Evolutionary conservation across 2,888 invertebrate species (phyloP).

Genomic region (Chymomyza amoena): DNA sequence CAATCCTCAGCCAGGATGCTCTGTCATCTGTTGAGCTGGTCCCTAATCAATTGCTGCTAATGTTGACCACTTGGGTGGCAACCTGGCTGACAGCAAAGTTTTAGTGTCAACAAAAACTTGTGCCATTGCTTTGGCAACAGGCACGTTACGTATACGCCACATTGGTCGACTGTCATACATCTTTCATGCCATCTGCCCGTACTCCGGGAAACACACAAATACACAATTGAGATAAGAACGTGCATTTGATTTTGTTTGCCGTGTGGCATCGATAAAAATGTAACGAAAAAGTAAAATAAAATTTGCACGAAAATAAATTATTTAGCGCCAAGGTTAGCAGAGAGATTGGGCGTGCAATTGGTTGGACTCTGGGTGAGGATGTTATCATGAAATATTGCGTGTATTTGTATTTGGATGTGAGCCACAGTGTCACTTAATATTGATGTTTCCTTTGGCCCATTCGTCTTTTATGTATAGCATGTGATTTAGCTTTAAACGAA

Average conservation of each 20-base stretch:
- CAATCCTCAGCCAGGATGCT: neutral
- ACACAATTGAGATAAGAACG: conserved; percentile 33
- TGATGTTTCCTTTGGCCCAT: conserved; percentile 40
- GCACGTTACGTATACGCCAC: conserved; percentile 35
- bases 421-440: conserved; percentile 60
- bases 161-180: conserved; percentile 15
- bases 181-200: conserved; percentile 14
- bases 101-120: conserved; percentile 36
- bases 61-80: conserved; percentile 39
- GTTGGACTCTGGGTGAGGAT: conserved; percentile 14
- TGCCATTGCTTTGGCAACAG: conserved; percentile 1
- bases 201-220: neutral
- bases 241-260: conserved; percentile 63
- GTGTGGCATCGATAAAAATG: conserved; percentile 49
- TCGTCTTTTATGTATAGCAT: neutral
- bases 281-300: conserved; percentile 26
- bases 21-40: neutral
- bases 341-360: neutral
- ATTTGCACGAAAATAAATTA: conserved; percentile 67
- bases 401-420: conserved; percentile 6
- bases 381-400: conserved; percentile 62
- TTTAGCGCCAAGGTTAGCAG: conserved; percentile 32
- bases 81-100: conserved; percentile 16
- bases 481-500: neutral
- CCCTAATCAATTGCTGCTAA: conserved; percentile 43